Percentiles rank a stretch among this genome's conserved stretches.
Evolutionary conservation across 1,140 invertebrate species (phyloP).

Genomic region (Conopomorpha cramerella): DNA sequence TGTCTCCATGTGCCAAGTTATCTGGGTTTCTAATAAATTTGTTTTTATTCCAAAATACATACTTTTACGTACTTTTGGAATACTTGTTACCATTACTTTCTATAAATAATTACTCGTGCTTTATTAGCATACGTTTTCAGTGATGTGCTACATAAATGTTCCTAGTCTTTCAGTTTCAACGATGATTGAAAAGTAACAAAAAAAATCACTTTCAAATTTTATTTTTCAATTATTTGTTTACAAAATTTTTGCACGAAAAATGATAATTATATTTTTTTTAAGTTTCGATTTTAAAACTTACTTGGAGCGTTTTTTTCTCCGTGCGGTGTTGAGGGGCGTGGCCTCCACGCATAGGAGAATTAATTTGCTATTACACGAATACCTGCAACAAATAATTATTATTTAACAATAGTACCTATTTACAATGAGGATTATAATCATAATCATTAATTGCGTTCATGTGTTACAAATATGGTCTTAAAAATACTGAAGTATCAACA

Average conservation of each 20-base stretch:
- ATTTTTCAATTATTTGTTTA: background rate
- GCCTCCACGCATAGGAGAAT: constrained; percentile 92
- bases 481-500: background rate
- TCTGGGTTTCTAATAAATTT: too few species aligned
- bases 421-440: background rate
- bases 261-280: background rate
- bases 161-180: too few species aligned
- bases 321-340: constrained; percentile 67
- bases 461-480: background rate
- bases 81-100: background rate
- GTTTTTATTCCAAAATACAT: too few species aligned
- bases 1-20: too few species aligned
- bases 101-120: too few species aligned
- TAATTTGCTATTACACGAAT: constrained; percentile 83
- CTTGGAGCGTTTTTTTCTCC: constrained; percentile 65
- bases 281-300: too few species aligned
- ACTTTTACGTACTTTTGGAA: too few species aligned
- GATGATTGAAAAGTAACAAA: background rate
- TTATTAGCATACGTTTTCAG: too few species aligned
- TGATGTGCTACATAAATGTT: too few species aligned
- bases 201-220: background rate
- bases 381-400: constrained; percentile 34
- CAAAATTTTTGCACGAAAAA: background rate
- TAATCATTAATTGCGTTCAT: too few species aligned
- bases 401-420: background rate